Evolutionary conservation across 2,888 invertebrate genomes (phyloP), one percentile per base, ranked within the genome.

Genomic region (Lysandra coridon): DNA sequence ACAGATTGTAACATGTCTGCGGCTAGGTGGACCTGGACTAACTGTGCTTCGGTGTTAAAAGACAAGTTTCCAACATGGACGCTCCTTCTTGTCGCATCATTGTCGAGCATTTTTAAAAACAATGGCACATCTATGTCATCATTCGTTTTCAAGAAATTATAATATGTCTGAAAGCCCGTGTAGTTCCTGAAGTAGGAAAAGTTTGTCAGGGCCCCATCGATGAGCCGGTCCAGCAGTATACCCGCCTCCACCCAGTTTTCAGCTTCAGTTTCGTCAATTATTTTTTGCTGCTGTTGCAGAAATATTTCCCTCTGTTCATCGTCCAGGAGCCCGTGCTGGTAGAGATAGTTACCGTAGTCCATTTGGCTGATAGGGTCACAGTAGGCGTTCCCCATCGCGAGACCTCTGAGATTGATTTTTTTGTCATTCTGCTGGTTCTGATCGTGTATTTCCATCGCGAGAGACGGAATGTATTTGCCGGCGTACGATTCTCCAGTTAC

Each of bases 151-250:
- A 98, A 87, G 85, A 95, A 96, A 86, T 98, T 97, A 86, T 96
- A 97, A 84, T 97, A 97, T 85, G 96, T 96, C n/a, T 95, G 88
- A 80, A 97, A 97, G 0, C 98, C 98, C 5, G 97, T 97, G 60
- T 95, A 91, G 82, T 96, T 96, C 86, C 95, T 95, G 85, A 97
- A 97, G 75, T 89, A 91, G 14, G 93, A 92, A 33, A 84, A 86
- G 79, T 91, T 90, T 0, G 85, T 85, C 0, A 90, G 64, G 4
- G 88, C 88, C 49, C 92, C 93, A 69, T 91, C 92, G 83, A 98
- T 93, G 0, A 98, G 88, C n/a, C 91, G 87, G 85, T 97, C 97
- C 88, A 97, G 96, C 0, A 96, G 87, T 77, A 96, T 88, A 84
- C 96, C 97, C 0, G 98, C 98, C 82, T 96, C 92, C 0, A 87